Evolutionary conservation across 2,888 invertebrate genomes (phyloP).

Genomic region (Xiphydria camelus): DNA sequence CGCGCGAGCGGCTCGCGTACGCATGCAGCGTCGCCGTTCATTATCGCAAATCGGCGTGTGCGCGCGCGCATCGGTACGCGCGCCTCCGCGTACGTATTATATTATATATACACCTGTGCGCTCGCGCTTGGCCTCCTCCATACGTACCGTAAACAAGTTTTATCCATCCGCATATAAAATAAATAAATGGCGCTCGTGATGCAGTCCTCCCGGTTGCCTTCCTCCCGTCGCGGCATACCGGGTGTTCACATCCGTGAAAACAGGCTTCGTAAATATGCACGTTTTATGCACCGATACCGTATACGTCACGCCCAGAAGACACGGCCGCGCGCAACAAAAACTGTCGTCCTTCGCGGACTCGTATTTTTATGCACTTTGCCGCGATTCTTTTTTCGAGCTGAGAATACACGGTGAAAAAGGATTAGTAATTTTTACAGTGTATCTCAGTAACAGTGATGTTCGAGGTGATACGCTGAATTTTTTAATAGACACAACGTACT

Average conservation of each 20-base stretch:
- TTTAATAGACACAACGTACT: too few species aligned
- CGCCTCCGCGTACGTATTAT: neutral
- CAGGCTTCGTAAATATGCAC: slow-evolving; percentile 53
- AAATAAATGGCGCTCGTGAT: slow-evolving; percentile 49
- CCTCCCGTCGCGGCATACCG: slow-evolving; percentile 49
- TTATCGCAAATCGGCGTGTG: slow-evolving; percentile 1
- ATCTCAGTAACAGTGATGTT: too few species aligned
- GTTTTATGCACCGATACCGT: slow-evolving; percentile 52
- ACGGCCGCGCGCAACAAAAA: neutral
- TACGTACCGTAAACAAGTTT: slow-evolving; percentile 49
- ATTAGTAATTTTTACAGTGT: too few species aligned
- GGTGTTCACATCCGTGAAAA: slow-evolving; percentile 56
- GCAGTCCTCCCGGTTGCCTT: slow-evolving; percentile 41
- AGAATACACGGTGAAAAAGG: too few species aligned
- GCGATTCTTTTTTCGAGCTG: too few species aligned
- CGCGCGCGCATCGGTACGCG: neutral
- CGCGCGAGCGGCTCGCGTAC: too few species aligned
- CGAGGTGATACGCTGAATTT: too few species aligned
- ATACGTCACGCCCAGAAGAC: slow-evolving; percentile 1
- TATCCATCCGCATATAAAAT: slow-evolving; percentile 51
- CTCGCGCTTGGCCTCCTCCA: slow-evolving; percentile 5
- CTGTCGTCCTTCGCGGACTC: too few species aligned
- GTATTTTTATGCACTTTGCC: too few species aligned
- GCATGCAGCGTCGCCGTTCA: too few species aligned
- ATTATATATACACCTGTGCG: neutral